Conservation (phyloP, 2,888 invertebrate genomes). For the Perithous albicinctus region DNA sequence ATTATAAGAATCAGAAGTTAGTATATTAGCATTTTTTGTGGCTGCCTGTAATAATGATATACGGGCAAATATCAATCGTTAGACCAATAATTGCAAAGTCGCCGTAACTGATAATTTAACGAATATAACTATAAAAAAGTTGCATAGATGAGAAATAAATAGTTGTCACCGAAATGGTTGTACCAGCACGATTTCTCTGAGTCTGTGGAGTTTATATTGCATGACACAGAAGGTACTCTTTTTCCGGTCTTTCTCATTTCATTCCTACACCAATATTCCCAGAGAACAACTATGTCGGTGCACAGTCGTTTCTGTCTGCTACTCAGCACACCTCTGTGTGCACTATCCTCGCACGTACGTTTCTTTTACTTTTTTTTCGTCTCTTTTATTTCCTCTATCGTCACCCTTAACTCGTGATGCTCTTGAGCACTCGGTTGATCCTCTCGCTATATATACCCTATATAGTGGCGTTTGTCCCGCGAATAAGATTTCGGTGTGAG, state of each 20-base stretch:
- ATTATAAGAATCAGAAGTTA: too few relatives aligned
- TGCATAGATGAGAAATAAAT: too few relatives aligned
- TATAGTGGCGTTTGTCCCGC: conserved; percentile 55
- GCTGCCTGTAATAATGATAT: too few relatives aligned
- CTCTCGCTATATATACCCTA: not conserved
- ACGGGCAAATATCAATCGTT: too few relatives aligned
- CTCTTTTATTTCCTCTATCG: conserved; percentile 19
- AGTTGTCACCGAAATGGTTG: too few relatives aligned
- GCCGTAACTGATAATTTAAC: too few relatives aligned
- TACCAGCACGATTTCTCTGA: too few relatives aligned
- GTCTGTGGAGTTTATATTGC: not conserved
- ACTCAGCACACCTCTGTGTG: not conserved
- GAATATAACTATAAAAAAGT: too few relatives aligned
- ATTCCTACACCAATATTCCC: not conserved
- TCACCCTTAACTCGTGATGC: conserved; percentile 7
- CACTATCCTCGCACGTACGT: conserved; percentile 1
- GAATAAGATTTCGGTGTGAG: conserved; percentile 63
- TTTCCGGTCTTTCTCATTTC: not conserved
- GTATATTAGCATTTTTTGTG: too few relatives aligned
- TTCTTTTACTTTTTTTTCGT: not conserved
- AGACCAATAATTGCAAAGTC: too few relatives aligned
- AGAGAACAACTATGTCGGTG: not conserved
- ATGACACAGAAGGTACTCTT: not conserved
- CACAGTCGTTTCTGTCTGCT: not conserved
- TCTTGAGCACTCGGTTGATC: conserved; percentile 22